Percentiles rank a stretch among this genome's conserved stretches.
Conservation (phyloP, 2,888 invertebrate genomes). For the Caradrina kadenii region DNA sequence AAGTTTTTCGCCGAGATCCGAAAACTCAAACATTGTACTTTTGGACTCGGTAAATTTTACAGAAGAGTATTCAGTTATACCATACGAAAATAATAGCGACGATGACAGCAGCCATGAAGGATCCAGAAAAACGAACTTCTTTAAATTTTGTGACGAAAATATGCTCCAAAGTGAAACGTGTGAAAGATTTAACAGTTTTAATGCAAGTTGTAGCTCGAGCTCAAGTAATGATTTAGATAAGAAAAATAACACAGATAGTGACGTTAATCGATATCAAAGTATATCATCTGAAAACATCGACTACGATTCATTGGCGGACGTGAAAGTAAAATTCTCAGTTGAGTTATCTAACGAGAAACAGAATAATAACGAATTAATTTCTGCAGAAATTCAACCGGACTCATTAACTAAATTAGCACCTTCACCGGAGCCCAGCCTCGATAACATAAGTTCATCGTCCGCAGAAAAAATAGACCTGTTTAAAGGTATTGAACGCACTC, state of each 20-base stretch:
- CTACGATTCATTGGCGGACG: slow-evolving; percentile 81
- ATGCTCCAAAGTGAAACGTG: slow-evolving; percentile 87
- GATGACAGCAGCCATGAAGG: slow-evolving; percentile 73
- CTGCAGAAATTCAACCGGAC: slow-evolving; percentile 70
- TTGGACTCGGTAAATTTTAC: slow-evolving; percentile 82
- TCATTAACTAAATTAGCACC: slow-evolving; percentile 78
- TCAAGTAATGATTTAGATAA: slow-evolving; percentile 78
- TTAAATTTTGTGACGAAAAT: slow-evolving; percentile 84
- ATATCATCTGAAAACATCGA: slow-evolving; percentile 80
- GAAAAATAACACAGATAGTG: slow-evolving; percentile 75
- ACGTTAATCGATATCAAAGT: slow-evolving; percentile 77
- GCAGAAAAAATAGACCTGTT: slow-evolving; percentile 87
- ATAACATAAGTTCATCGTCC: slow-evolving; percentile 70
- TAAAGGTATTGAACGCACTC: slow-evolving; percentile 89
- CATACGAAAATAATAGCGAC: slow-evolving; percentile 74
- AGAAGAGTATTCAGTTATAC: slow-evolving; percentile 79
- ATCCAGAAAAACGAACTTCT: slow-evolving; percentile 73
- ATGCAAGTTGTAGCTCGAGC: slow-evolving; percentile 80
- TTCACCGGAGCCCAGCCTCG: slow-evolving; percentile 79
- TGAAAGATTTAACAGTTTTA: slow-evolving; percentile 86
- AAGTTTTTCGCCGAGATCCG: slow-evolving; percentile 70
- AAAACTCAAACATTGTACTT: slow-evolving; percentile 77
- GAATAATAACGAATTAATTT: slow-evolving; percentile 69
- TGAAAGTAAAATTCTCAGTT: slow-evolving; percentile 83
- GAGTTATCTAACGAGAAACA: slow-evolving; percentile 76